A percentile compares a stretch with the other conserved stretches of the same genome.
phyloP scores from a whole-genome alignment of 2,797 vertebrate species.

The Astyanax mexicanus region DNA sequence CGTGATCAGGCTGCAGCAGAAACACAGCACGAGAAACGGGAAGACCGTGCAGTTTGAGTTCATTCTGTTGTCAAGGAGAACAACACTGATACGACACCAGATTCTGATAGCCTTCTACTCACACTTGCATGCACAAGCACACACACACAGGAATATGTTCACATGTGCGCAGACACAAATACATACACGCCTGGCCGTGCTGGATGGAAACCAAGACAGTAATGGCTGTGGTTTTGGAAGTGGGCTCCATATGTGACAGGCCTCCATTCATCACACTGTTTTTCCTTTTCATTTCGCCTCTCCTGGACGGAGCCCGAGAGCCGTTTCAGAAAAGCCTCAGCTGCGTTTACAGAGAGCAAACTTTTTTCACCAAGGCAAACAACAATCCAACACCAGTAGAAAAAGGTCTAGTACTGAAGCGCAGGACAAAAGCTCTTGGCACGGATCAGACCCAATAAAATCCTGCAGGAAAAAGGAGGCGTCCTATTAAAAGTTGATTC shows the following conservation, averaged over 20 bases:
- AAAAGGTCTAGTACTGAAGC: slow-evolving; percentile 44
- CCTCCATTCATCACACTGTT: slow-evolving; percentile 58
- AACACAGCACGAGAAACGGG: neutral
- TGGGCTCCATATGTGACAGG: slow-evolving; percentile 56
- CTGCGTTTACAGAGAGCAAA: slow-evolving; percentile 51
- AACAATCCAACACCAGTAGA: slow-evolving; percentile 41
- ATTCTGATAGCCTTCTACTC: slow-evolving; percentile 46
- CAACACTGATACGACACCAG: slow-evolving; percentile 57
- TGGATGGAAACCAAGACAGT: slow-evolving; percentile 58
- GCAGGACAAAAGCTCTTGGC: slow-evolving; percentile 31
- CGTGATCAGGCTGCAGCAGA: slow-evolving; percentile 13
- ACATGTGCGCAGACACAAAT: slow-evolving; percentile 43
- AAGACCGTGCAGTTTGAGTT: slow-evolving; percentile 39
- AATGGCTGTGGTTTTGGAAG: slow-evolving; percentile 60
- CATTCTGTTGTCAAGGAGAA: slow-evolving; percentile 60
- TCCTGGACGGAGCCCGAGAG: slow-evolving; percentile 46
- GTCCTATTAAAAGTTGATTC: slow-evolving; percentile 43
- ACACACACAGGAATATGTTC: slow-evolving; percentile 22
- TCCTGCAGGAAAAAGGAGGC: slow-evolving; percentile 36
- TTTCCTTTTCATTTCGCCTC: slow-evolving; percentile 57
- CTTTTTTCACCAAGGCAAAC: slow-evolving; percentile 48
- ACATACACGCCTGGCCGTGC: slow-evolving; percentile 46
- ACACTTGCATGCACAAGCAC: slow-evolving; percentile 17
- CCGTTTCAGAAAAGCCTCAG: slow-evolving; percentile 47
- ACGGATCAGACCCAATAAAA: slow-evolving; percentile 18